Evolutionary conservation across 1,140 invertebrate species (phyloP), one percentile per base, ranked within the genome.

Genomic region (Theocolax elegans): DNA sequence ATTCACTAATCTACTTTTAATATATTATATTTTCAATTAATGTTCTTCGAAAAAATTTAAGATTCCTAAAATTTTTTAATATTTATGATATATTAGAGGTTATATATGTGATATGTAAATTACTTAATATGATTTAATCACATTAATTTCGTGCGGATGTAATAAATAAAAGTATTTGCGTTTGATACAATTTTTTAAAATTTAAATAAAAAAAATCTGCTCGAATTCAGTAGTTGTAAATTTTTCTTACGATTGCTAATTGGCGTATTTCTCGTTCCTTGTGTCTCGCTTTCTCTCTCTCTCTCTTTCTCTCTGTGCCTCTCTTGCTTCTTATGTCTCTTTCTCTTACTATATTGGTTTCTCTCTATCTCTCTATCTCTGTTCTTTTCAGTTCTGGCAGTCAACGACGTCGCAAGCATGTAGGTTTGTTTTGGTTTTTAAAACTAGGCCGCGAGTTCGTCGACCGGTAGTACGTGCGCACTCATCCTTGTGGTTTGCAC

Each of bases 401-500:
- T 62, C 63, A 59, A 44, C 12, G n/a, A n/a, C n/a, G n/a, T n/a
- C n/a, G n/a, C 15, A 40, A 56, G 72, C 64, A 48, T 60, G 66
- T 73, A 68, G 73, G 74, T 80, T 81, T 83, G 79, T 81, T 83
- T 83, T 83, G 79, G 74, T 80, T 82, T 80, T 79, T 71, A 78
- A 81, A 83, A 79, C 79, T 83, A 80, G 81, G 81, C 76, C 81
- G 78, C 72, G 73, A 68, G 81, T 76, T 81, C 81, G 73, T 78
- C 73, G 79, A 63, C 75, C 78, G 40, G 42, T 19, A n/a, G 19
- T 29, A 31, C 49, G 42, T 64, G 62, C 56, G 67, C 49, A 46
- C 21, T 21, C 49, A 4, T 8, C n/a, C n/a, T n/a, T n/a, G n/a
- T n/a, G n/a, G n/a, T n/a, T n/a, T n/a, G n/a, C n/a, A n/a, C n/a